Evolutionary conservation across 2,888 invertebrate genomes (phyloP).

Genomic region (Parnassius mnemosyne): DNA sequence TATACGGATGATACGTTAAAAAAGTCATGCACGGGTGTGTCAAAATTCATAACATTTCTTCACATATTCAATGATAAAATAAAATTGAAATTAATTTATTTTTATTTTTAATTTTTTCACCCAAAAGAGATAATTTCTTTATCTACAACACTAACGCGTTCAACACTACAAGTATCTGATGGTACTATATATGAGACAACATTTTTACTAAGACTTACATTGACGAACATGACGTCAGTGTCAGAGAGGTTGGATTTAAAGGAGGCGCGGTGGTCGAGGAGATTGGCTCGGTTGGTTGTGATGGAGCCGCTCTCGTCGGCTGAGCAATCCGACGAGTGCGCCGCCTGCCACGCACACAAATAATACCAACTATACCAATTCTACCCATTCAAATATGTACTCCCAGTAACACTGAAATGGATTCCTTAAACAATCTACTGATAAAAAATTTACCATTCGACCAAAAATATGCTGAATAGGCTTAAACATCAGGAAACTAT

Average conservation of each 20-base stretch:
- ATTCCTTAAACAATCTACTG: not conserved
- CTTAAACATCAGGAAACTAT: no score
- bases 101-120: no score
- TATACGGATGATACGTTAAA: no score
- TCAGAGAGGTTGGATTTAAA: conserved; percentile 96
- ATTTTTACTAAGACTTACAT: conserved; percentile 84
- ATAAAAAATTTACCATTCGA: no score
- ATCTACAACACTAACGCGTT: no score
- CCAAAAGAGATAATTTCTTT: no score
- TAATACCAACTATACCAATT: conserved; percentile 32
- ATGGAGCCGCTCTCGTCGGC: conserved; percentile 88
- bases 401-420: not conserved
- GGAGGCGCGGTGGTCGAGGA: conserved; percentile 87
- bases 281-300: conserved; percentile 87
- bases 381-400: not conserved
- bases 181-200: conserved; percentile 34
- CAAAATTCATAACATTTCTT: no score
- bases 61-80: no score
- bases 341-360: conserved; percentile 75
- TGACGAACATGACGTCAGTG: conserved; percentile 94
- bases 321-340: conserved; percentile 83
- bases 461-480: no score
- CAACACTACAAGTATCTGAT: no score
- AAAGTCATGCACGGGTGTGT: no score
- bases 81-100: not conserved